Evolutionary conservation across 2,113 vertebrate genomes (phyloP), one percentile per base, ranked within the genome.

Genomic region (Pituophis catenifer): DNA sequence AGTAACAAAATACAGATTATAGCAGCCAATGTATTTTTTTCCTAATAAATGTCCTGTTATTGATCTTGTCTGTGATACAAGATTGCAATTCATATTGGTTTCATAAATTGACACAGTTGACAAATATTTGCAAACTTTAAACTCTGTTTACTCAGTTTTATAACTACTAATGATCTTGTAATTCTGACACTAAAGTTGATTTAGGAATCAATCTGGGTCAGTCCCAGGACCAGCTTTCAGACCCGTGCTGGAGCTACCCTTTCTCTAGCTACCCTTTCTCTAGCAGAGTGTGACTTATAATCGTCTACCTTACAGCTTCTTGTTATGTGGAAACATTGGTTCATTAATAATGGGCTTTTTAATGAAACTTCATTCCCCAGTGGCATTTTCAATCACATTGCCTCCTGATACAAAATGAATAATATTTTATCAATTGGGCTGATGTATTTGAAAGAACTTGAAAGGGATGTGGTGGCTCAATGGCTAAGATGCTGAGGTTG

Each of bases 331-430:
- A 92, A 9, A 54, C 89, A 91, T 38, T 3, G 24, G 53, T 81
- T 89, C 38, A 94, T 91, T 92, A 92, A 89, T 91, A 93, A 70
- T 87, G 75, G 2, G 29, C 17, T 59, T 24, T 44, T 93, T 88
- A 44, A 48, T 21, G 33, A 91, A 9, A 52, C 3, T 55, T 55
- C 29, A 87, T 17, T 58, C 54, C 6, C 89, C 89, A 89, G 10
- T 57, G 86, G 59, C 24, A 59, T 75, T 50, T 89, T 92, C 58
- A 89, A 48, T 89, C 86, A 75, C 19, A 59, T 65, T 88, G 44
- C 50, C 59, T 88, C 59, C 86, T 92, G 58, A 13, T 53, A 92
- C n/a, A 75, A 17, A 70, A 70, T 48, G 48, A n/a, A 88, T 33
- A n/a, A 88, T 33, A 52, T 53, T 59, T 88, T 44, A 92, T 92